Evolutionary conservation across 2,888 invertebrate species (phyloP).

Genomic region (Cheilosia vernalis): DNA sequence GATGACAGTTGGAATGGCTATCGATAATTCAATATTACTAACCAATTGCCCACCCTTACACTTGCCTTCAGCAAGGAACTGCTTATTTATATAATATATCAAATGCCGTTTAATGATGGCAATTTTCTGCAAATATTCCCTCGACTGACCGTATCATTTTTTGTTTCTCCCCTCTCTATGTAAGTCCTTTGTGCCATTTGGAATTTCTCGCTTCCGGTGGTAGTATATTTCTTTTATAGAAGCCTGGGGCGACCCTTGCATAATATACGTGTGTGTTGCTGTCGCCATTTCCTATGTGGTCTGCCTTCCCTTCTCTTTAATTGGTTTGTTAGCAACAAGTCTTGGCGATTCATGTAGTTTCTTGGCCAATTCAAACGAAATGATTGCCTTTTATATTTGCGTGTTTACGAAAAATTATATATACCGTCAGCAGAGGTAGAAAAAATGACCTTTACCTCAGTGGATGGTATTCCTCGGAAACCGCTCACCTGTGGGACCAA

Average conservation of each 20-base stretch:
- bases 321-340: constrained; percentile 68
- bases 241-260: constrained; percentile 8
- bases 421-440: constrained; percentile 7
- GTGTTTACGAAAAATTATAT: constrained; percentile 47
- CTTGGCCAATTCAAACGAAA: constrained; percentile 41
- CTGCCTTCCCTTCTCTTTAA: constrained; percentile 30
- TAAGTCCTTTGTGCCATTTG: constrained; percentile 49
- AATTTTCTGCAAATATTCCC: constrained; percentile 53
- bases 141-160: constrained; percentile 65
- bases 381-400: constrained; percentile 60
- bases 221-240: constrained; percentile 21
- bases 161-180: constrained; percentile 40
- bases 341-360: constrained; percentile 23
- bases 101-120: constrained; percentile 55
- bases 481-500: constrained; percentile 54
- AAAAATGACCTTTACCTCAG: constrained; percentile 1
- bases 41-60: constrained; percentile 48
- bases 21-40: constrained; percentile 66
- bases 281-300: constrained; percentile 36
- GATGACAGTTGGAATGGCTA: constrained; percentile 63
- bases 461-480: constrained; percentile 8
- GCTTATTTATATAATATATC: background rate
- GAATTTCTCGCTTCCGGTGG: constrained; percentile 62
- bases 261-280: constrained; percentile 21
- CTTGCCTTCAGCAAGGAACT: background rate